Evolutionary conservation across 2,113 vertebrate species (phyloP).

Genomic region (Notarius quadriscutis): DNA sequence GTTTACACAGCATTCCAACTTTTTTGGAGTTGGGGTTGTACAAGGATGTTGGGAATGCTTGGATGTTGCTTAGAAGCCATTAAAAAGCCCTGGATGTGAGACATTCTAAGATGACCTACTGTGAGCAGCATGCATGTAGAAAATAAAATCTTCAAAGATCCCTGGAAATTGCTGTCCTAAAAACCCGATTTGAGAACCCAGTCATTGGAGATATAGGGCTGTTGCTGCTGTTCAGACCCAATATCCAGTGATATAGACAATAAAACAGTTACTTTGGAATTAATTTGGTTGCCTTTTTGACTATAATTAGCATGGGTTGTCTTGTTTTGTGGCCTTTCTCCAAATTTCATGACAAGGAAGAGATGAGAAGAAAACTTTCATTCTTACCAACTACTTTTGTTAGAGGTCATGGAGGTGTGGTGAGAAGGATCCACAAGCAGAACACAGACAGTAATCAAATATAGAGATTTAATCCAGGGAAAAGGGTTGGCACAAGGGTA

Average conservation of each 20-base stretch:
- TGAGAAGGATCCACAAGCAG: no score
- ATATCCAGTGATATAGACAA: background rate
- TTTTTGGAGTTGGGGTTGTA: no score
- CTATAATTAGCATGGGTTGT: background rate
- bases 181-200: background rate
- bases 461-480: no score
- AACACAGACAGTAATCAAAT: no score
- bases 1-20: no score
- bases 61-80: background rate
- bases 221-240: background rate
- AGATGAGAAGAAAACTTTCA: background rate
- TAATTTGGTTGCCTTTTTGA: background rate
- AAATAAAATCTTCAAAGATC: background rate
- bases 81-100: background rate
- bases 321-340: background rate
- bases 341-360: background rate
- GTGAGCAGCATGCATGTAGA: background rate
- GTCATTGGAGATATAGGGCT: background rate
- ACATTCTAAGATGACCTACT: background rate
- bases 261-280: background rate
- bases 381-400: background rate
- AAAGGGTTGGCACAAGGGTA: no score
- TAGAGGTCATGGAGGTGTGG: no score
- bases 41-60: no score
- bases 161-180: background rate